phyloP scores from a whole-genome alignment of 1,140 invertebrate genomes.

The Drosophila truncata region DNA sequence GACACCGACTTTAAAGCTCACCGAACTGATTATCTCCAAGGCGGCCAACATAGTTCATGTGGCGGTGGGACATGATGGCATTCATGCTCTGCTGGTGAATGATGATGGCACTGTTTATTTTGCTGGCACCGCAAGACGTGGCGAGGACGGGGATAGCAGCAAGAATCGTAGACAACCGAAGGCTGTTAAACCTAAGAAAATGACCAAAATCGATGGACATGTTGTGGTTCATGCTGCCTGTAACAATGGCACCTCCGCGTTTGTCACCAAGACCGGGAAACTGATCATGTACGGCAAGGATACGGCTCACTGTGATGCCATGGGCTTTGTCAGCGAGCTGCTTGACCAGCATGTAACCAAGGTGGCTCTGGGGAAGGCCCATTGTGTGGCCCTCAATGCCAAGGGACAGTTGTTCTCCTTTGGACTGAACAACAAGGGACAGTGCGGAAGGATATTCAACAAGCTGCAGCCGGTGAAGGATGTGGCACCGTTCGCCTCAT shows the following conservation, averaged over 20 bases:
- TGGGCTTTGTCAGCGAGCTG: slow-evolving; percentile 90
- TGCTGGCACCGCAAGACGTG: slow-evolving; percentile 94
- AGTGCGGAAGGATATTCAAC: slow-evolving; percentile 96
- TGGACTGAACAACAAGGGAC: slow-evolving; percentile 99
- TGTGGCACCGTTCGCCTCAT: slow-evolving; percentile 79
- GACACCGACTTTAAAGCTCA: slow-evolving; percentile 89
- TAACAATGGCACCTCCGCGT: slow-evolving; percentile 97
- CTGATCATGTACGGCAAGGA: slow-evolving; percentile 98
- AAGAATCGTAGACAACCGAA: slow-evolving; percentile 95
- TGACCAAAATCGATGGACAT: slow-evolving; percentile 95
- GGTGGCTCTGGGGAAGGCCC: slow-evolving; percentile 97
- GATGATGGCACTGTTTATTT: slow-evolving; percentile 96
- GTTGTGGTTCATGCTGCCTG: slow-evolving; percentile 93
- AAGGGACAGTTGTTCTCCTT: slow-evolving; percentile 97
- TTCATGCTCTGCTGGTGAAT: slow-evolving; percentile 94
- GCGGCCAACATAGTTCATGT: slow-evolving; percentile 91
- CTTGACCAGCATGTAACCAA: slow-evolving; percentile 92
- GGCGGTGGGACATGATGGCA: slow-evolving; percentile 96
- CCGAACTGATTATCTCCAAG: slow-evolving; percentile 91
- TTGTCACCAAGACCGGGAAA: slow-evolving; percentile 95
- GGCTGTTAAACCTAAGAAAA: slow-evolving; percentile 96
- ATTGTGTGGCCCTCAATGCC: slow-evolving; percentile 94
- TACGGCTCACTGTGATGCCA: slow-evolving; percentile 93
- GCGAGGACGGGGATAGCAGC: slow-evolving; percentile 96
- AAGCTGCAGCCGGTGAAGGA: slow-evolving; percentile 87